Conservation (phyloP, 1,140 invertebrate genomes). For the Paralvinella palmiformis region DNA sequence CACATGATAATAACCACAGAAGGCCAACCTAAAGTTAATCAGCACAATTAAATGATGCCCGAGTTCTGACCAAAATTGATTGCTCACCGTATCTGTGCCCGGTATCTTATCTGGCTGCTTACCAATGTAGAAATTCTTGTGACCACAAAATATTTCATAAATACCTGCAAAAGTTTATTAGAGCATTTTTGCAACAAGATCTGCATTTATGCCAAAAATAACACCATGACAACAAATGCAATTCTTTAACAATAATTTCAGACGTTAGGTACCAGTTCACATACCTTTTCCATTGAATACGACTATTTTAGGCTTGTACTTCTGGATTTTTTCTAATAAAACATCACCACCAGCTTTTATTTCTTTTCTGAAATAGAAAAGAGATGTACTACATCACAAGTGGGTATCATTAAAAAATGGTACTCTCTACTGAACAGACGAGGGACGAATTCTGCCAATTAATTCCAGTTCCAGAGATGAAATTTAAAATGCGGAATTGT, state of each 20-base stretch:
- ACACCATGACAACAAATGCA: too few species aligned
- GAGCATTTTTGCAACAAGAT: background rate
- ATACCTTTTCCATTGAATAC: conserved; percentile 93
- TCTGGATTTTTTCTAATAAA: conserved; percentile 82
- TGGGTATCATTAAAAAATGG: too few species aligned
- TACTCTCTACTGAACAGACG: too few species aligned
- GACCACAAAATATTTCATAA: conserved; percentile 94
- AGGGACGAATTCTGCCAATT: too few species aligned
- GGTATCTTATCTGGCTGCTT: conserved; percentile 87
- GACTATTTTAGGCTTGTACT: conserved; percentile 91
- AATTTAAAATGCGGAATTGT: too few species aligned
- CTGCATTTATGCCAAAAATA: background rate
- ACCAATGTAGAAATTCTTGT: conserved; percentile 95
- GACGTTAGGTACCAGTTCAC: conserved; percentile 2
- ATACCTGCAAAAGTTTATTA: conserved; percentile 56
- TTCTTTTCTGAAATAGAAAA: conserved; percentile 65
- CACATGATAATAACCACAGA: too few species aligned
- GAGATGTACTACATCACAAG: too few species aligned
- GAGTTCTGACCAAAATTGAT: background rate
- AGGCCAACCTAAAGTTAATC: too few species aligned
- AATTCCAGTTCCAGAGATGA: too few species aligned
- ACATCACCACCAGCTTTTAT: conserved; percentile 92
- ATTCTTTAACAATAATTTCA: too few species aligned
- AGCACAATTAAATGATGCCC: too few species aligned
- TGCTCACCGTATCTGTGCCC: conserved; percentile 85